Conservation (phyloP, 2,797 vertebrate genomes). For the Amblyraja radiata region DNA sequence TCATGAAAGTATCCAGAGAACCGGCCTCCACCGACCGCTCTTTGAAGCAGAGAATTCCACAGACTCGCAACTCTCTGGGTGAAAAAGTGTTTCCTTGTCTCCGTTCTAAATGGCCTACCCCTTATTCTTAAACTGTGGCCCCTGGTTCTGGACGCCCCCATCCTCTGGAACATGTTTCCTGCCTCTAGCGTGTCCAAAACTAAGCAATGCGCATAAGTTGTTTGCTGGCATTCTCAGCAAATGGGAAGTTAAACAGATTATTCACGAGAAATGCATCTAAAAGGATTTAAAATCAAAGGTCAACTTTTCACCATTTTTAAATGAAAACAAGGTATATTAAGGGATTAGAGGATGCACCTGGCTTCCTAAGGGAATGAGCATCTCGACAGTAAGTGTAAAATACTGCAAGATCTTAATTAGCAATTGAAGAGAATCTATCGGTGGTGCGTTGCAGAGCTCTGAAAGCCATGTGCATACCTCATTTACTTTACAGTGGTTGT, state of each 20-base stretch:
- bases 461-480: neutral
- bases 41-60: no score
- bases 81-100: no score
- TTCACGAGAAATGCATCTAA: neutral
- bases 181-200: no score
- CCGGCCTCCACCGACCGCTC: no score
- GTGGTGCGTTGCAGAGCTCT: neutral
- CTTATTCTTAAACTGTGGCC: no score
- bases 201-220: neutral
- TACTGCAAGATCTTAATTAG: constrained; percentile 17
- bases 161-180: no score
- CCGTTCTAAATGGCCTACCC: no score
- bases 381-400: neutral
- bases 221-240: neutral
- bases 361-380: neutral
- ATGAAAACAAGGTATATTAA: neutral
- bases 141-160: no score
- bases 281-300: neutral
- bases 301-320: neutral
- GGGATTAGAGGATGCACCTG: neutral
- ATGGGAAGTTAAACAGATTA: neutral
- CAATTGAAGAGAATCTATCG: neutral
- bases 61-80: no score
- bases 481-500: constrained; percentile 24
- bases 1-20: no score